Base-by-base conservation (phyloP, 1,140 invertebrate species). In the Zaprionus vittiger region DNA sequence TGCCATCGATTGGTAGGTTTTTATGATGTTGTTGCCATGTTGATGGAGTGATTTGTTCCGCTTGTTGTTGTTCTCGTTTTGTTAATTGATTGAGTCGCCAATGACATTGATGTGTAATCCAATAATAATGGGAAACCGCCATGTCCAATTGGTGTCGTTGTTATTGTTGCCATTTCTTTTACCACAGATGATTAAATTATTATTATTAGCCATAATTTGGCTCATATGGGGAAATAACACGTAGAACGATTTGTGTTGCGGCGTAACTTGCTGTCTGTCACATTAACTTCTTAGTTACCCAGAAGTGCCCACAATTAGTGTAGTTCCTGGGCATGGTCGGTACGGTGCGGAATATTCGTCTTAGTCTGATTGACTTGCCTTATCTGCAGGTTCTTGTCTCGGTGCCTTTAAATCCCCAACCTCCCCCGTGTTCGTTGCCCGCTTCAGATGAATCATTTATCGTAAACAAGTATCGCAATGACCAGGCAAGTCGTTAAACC, bases 51-150 rank as follows among this genome's bases (percentile, higher is more conserved):
- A 63, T 63, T 69, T 57, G 38, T 28, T 61, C 37, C 49, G 41
- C n/a, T 65, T 65, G 24, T 49, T 38, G 37, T 26, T 59, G 28
- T 60, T 75, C 20, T 67, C 22, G 49, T 54, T 56, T 24, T 24
- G 3, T 28, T 64, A 60, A 54, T 56, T 55, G 22, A 34, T 47
- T 47, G n/a, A 17, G n/a, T 44, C 41, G 41, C 7, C 41, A 44
- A 17, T 17, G 34, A 57, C 59, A 61, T 73, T 62, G 52, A 65
- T 38, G 80, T 63, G 68, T 56, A 44, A 34, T 54, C 44, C 56
- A 57, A 54, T 75, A 78, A 85, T 81, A 81, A 79, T 64, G 44
- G 26, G 20, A 11, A 47, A 79, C 41, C 77, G 65, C 85, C 78
- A 84, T 85, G 63, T 64, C 34, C 41, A 55, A 37, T 9, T 41